phyloP scores from a whole-genome alignment of 2,113 vertebrate genomes.

The Heterochromis multidens region DNA sequence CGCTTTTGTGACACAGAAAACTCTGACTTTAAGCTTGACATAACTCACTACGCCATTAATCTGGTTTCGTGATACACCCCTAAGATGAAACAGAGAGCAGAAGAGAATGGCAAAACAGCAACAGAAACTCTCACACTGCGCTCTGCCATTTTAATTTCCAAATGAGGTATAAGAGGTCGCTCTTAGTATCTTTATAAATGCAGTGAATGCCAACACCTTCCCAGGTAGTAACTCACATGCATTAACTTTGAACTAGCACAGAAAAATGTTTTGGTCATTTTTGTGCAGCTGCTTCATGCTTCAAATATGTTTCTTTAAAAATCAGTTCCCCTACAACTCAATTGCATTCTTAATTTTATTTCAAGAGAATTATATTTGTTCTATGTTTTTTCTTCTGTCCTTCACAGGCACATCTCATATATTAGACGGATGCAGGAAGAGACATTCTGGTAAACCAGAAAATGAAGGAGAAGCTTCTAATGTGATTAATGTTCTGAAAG shows the following conservation, averaged over 20 bases:
- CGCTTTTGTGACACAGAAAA: background rate
- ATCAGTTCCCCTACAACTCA: no score
- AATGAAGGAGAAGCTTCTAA: background rate
- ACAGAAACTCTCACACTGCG: background rate
- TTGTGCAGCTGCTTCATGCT: no score
- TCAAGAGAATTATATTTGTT: no score
- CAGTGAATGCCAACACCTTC: background rate
- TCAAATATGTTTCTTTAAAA: no score
- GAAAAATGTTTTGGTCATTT: no score
- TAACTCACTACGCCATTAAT: background rate
- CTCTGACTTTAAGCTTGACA: background rate
- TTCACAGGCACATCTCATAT: no score
- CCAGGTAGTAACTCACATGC: background rate
- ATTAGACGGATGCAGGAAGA: background rate
- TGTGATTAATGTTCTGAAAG: background rate
- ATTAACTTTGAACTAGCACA: no score
- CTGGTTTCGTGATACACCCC: background rate
- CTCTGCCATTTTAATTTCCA: background rate
- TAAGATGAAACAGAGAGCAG: background rate
- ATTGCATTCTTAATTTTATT: background rate
- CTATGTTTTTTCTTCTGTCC: no score
- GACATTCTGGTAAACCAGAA: background rate
- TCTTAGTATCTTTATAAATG: background rate
- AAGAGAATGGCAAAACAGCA: background rate
- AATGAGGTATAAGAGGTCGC: background rate